Conservation (phyloP, 2,113 vertebrate genomes). For the Capricornis sumatraensis region DNA sequence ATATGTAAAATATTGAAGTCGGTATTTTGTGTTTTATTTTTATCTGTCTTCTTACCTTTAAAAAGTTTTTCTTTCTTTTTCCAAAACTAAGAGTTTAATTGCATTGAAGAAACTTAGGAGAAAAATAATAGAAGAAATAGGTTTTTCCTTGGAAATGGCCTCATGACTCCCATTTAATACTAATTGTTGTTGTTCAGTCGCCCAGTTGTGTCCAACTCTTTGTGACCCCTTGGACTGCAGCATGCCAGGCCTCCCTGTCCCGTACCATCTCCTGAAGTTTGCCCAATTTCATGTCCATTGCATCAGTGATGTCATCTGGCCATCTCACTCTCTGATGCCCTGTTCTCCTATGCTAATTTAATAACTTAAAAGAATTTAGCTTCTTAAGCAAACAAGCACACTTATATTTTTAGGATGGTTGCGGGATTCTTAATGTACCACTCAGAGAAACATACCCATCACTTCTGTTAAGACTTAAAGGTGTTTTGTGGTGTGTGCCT, state of each 20-base stretch:
- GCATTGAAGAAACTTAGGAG: not conserved
- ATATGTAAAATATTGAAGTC: not conserved
- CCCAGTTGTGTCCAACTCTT: not conserved
- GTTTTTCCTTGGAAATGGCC: not conserved
- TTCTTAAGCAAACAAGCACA: not conserved
- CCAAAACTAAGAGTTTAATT: not conserved
- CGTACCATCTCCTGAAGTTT: not conserved
- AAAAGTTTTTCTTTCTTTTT: not conserved
- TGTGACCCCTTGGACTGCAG: not conserved
- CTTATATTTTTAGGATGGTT: not conserved
- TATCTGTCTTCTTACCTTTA: not conserved
- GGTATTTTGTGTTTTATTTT: not conserved
- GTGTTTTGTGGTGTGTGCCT: not conserved
- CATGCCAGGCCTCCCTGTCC: not conserved
- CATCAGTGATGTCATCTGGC: not conserved
- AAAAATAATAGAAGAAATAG: not conserved
- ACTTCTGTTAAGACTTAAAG: not conserved
- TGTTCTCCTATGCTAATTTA: not conserved
- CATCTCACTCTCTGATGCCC: not conserved
- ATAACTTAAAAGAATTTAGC: not conserved
- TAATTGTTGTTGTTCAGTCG: not conserved
- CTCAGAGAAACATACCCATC: not conserved
- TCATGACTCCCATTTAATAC: not conserved
- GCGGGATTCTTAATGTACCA: not conserved
- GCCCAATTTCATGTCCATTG: not conserved